Percentiles rank a stretch among this genome's conserved stretches.
phyloP scores from a whole-genome alignment of 1,140 invertebrate genomes.

The Ceratina calcarata region DNA sequence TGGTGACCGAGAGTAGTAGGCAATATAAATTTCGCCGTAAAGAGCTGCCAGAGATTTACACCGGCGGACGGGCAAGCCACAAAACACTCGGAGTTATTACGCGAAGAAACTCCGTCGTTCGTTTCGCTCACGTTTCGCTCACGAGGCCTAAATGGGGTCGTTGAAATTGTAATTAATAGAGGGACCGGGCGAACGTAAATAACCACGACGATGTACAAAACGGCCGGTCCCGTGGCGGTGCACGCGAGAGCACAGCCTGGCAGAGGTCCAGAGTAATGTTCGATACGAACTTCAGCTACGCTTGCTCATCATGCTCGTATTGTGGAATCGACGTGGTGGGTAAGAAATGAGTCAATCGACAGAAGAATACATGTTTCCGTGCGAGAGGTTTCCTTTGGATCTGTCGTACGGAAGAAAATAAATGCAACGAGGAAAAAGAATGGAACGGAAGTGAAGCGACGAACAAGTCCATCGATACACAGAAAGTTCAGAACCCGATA shows the following conservation, averaged over 20 bases:
- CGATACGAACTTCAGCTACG: slow-evolving; percentile 52
- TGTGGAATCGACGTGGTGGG: slow-evolving; percentile 47
- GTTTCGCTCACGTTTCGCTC: slow-evolving; percentile 31
- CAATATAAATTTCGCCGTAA: slow-evolving; percentile 17
- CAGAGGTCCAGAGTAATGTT: slow-evolving; percentile 62
- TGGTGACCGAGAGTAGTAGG: no score
- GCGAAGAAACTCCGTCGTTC: slow-evolving; percentile 48
- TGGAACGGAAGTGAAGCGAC: not conserved
- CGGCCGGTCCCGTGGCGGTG: slow-evolving; percentile 22
- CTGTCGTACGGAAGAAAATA: not conserved
- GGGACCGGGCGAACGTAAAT: slow-evolving; percentile 47
- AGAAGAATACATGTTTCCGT: slow-evolving; percentile 23
- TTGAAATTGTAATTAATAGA: slow-evolving; percentile 64
- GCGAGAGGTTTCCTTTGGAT: not conserved
- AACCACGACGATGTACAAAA: slow-evolving; percentile 58
- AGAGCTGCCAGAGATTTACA: not conserved
- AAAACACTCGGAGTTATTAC: slow-evolving; percentile 48
- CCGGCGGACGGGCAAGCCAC: not conserved
- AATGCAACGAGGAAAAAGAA: not conserved
- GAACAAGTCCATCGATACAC: not conserved
- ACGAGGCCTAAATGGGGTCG: slow-evolving; percentile 39
- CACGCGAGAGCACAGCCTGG: slow-evolving; percentile 48
- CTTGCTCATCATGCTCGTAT: slow-evolving; percentile 43
- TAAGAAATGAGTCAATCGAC: slow-evolving; percentile 39
- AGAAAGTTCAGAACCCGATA: not conserved